Evolutionary conservation across 2,888 invertebrate species (phyloP).

Genomic region (Himalopsyche japonica): DNA sequence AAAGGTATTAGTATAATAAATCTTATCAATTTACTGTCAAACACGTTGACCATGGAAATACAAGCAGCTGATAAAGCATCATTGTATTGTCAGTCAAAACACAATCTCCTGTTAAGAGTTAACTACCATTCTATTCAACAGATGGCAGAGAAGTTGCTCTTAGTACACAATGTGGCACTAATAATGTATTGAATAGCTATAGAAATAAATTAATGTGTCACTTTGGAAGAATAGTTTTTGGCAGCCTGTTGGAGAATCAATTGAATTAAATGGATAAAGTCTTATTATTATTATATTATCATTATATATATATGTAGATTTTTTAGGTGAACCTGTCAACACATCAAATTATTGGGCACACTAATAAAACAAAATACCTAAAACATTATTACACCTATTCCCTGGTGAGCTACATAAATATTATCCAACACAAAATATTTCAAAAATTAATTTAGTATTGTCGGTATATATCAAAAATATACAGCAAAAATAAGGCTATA

Average conservation of each 20-base stretch:
- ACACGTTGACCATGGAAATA: background rate
- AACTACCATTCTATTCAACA: background rate
- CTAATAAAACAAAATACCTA: too few relatives aligned
- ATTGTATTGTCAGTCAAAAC: background rate
- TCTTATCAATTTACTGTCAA: background rate
- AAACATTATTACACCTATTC: too few relatives aligned
- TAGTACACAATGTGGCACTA: background rate
- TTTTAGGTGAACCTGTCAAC: too few relatives aligned
- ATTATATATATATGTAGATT: too few relatives aligned
- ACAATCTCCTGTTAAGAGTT: background rate
- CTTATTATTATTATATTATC: too few relatives aligned
- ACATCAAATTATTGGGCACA: too few relatives aligned
- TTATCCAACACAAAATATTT: too few relatives aligned
- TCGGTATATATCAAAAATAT: too few relatives aligned
- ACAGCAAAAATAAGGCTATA: too few relatives aligned
- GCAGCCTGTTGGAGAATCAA: background rate
- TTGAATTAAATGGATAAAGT: background rate
- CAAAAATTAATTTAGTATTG: too few relatives aligned
- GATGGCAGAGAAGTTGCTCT: background rate
- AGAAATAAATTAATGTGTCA: background rate
- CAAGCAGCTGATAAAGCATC: background rate
- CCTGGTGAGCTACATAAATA: too few relatives aligned
- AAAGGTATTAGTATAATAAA: too few relatives aligned
- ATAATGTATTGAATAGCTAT: background rate
- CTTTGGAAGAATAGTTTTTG: background rate